phyloP scores from a whole-genome alignment of 2,113 vertebrate genomes.

The Pelmatolapia mariae region DNA sequence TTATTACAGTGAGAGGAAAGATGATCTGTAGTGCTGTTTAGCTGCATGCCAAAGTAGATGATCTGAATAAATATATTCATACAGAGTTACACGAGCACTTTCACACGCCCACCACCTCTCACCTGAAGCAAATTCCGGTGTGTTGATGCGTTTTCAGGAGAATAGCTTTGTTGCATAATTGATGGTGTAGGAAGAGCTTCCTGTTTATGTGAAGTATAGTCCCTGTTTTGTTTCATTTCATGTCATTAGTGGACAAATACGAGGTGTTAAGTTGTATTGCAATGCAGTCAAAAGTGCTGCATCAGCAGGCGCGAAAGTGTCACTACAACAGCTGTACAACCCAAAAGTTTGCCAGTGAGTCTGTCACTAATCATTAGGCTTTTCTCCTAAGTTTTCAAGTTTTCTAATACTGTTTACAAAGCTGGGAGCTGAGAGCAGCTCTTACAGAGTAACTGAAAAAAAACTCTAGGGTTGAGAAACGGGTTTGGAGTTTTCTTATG shows the following conservation, averaged over 20 bases:
- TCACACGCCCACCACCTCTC: slow-evolving; percentile 16
- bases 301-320: neutral
- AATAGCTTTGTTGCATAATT: slow-evolving; percentile 40
- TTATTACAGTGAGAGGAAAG: neutral
- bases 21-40: neutral
- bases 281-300: neutral
- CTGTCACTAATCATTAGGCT: neutral
- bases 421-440: neutral
- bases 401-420: neutral
- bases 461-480: neutral
- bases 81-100: neutral
- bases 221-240: neutral
- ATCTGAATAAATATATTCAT: neutral
- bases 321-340: neutral
- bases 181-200: slow-evolving; percentile 29
- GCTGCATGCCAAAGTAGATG: neutral
- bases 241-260: neutral
- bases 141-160: neutral
- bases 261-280: neutral
- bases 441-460: neutral
- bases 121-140: slow-evolving; percentile 14
- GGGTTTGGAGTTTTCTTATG: neutral
- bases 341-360: neutral
- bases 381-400: neutral
- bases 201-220: slow-evolving; percentile 15